Evolutionary conservation across 2,888 invertebrate species (phyloP).

Genomic region (Lumbricus terrestris): DNA sequence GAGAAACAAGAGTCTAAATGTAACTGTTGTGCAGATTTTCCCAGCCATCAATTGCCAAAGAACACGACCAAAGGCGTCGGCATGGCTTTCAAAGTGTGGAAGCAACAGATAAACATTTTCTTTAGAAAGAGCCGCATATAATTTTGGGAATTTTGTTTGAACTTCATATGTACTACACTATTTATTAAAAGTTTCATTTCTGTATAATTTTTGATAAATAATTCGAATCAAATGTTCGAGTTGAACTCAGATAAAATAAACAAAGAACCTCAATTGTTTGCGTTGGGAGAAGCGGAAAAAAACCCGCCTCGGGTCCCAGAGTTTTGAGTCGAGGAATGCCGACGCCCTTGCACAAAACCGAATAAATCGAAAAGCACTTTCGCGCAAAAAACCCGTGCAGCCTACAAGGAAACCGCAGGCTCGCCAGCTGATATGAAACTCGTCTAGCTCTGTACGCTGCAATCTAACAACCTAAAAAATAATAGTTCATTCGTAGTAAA

Average conservation of each 20-base stretch:
- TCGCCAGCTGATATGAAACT: slow-evolving; percentile 7
- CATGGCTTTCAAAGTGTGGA: background rate
- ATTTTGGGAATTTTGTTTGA: background rate
- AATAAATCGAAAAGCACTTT: background rate
- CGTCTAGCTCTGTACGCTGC: background rate
- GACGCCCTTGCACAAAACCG: background rate
- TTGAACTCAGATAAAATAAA: background rate
- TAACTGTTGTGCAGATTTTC: background rate
- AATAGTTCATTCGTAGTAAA: background rate
- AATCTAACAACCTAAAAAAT: slow-evolving; percentile 16
- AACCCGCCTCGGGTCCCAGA: background rate
- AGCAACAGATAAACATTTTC: background rate
- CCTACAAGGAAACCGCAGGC: background rate
- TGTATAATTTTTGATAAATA: background rate
- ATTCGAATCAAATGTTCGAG: background rate
- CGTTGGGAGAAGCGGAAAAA: background rate
- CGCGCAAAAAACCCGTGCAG: background rate
- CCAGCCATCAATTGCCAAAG: background rate
- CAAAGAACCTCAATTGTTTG: background rate
- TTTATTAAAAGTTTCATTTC: too few relatives aligned
- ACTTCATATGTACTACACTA: too few relatives aligned
- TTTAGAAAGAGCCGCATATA: background rate
- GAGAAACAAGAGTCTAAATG: background rate
- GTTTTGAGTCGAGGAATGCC: background rate
- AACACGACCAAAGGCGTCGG: background rate